A percentile compares a stretch with the other conserved stretches of the same genome.
phyloP scores from a whole-genome alignment of 2,113 vertebrate species.

The Ctenomys sociabilis region DNA sequence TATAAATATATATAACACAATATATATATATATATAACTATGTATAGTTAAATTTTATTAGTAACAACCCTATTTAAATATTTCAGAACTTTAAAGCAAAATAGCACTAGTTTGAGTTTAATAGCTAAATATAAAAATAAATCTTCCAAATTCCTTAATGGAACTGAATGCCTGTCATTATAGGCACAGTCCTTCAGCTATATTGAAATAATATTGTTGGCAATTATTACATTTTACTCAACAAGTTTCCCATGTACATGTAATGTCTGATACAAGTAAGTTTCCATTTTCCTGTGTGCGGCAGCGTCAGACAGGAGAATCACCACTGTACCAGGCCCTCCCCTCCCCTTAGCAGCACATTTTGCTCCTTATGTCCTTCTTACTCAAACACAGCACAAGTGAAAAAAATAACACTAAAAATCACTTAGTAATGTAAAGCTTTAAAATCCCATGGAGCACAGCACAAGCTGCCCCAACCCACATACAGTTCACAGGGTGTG shows the following conservation, averaged over 20 bases:
- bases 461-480: neutral
- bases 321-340: neutral
- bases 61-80: neutral
- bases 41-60: neutral
- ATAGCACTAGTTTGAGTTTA: neutral
- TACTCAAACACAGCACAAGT: neutral
- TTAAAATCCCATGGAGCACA: too few species aligned
- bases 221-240: neutral
- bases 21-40: too few species aligned
- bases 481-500: accelerated
- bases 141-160: neutral
- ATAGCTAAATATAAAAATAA: neutral
- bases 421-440: neutral
- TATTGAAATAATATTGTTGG: neutral
- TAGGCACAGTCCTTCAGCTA: too few species aligned
- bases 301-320: neutral
- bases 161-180: neutral
- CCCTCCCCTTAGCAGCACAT: neutral
- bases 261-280: too few species aligned
- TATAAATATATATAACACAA: too few species aligned
- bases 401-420: neutral
- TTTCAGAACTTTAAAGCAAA: neutral
- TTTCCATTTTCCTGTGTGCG: neutral
- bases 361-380: neutral
- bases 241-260: neutral